These are phyloP conservation scores for Pseudoatta argentina DNA, from an alignment of 1,140 invertebrate genomes.

Conservation along the genomic window DNA sequence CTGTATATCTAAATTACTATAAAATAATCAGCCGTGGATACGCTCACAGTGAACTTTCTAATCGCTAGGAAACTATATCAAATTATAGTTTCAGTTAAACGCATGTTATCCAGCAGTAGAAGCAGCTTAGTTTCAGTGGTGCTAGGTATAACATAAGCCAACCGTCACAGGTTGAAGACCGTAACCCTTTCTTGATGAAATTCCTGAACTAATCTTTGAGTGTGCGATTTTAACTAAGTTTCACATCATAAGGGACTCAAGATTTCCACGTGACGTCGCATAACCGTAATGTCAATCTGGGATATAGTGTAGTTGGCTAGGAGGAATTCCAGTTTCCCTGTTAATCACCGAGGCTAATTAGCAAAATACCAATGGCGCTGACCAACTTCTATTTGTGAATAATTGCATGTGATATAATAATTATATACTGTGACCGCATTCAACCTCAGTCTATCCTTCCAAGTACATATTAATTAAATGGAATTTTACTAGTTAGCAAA, in stretches of 20 bases:
- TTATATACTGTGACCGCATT: not conserved
- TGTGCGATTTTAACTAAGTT: slow-evolving; percentile 60
- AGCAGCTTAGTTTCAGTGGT: not conserved
- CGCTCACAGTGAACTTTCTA: slow-evolving; percentile 29
- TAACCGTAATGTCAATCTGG: slow-evolving; percentile 17
- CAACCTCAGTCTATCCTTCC: not conserved
- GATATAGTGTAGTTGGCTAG: not conserved
- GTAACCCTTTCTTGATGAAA: slow-evolving; percentile 33
- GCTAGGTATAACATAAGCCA: slow-evolving; percentile 23
- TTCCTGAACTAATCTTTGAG: slow-evolving; percentile 50
- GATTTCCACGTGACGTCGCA: not conserved
- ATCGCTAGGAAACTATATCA: slow-evolving; percentile 45
- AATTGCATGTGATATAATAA: slow-evolving; percentile 36
- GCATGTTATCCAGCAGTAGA: slow-evolving; percentile 31
- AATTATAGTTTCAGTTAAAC: slow-evolving; percentile 55
- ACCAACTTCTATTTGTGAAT: slow-evolving; percentile 32
- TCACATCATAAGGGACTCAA: slow-evolving; percentile 15
- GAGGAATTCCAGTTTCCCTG: slow-evolving; percentile 39
- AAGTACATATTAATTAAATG: slow-evolving; percentile 29
- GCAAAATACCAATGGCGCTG: slow-evolving; percentile 41
- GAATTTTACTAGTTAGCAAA: not conserved
- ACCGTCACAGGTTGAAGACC: slow-evolving; percentile 25
- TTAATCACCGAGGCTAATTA: slow-evolving; percentile 42
- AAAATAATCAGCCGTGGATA: not conserved
- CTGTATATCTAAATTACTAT: slow-evolving; percentile 5